These are phyloP conservation scores for Anastrepha obliqua DNA, from an alignment of 1,140 invertebrate species.

Conservation along the genomic window DNA sequence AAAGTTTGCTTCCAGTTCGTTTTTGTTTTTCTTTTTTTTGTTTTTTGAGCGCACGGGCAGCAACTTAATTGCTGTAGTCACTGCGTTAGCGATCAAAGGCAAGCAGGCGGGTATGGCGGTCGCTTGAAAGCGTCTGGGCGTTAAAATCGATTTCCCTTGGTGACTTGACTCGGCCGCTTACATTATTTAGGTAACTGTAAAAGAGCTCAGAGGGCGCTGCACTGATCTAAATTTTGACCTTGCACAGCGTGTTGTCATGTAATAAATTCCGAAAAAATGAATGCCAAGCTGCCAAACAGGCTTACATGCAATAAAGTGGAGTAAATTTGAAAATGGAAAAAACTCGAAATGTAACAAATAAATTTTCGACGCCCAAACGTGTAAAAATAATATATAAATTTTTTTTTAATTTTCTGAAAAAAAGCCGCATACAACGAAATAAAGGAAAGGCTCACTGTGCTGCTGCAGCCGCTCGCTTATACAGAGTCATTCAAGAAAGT, in stretches of 20 bases:
- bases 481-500: not conserved
- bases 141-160: constrained; percentile 41
- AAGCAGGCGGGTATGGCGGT: not conserved
- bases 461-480: not conserved
- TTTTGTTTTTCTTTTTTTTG: not conserved
- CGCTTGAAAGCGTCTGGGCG: constrained; percentile 25
- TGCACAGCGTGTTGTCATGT: constrained; percentile 50
- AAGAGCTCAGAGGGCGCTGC: constrained; percentile 39
- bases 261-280: constrained; percentile 53
- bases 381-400: not conserved
- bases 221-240: constrained; percentile 45
- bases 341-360: constrained; percentile 16
- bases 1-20: no score
- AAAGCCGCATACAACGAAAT: not conserved
- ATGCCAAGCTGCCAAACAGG: not conserved
- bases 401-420: not conserved
- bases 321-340: constrained; percentile 8
- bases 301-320: constrained; percentile 7
- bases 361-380: constrained; percentile 2
- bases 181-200: constrained; percentile 30
- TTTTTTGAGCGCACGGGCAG: constrained; percentile 15
- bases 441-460: not conserved
- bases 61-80: constrained; percentile 36
- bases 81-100: not conserved
- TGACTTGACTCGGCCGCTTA: not conserved